Conservation (phyloP, 2,888 invertebrate species). For the Pollenia labialis region DNA sequence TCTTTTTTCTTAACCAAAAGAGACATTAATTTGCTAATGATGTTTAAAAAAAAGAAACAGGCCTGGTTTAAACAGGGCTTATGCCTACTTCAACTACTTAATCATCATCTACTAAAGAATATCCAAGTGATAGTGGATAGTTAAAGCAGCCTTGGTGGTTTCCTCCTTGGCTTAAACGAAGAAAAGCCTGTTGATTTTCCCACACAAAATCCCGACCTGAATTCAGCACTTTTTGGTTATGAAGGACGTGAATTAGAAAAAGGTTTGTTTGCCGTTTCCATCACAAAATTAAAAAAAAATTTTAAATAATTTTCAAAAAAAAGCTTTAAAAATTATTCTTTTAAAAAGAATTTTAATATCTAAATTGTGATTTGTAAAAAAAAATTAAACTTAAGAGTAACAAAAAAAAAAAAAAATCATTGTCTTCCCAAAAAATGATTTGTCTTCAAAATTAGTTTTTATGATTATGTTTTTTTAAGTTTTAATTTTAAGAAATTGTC, state of each 20-base stretch:
- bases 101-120: background rate
- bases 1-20: slow-evolving; percentile 1
- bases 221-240: slow-evolving; percentile 70
- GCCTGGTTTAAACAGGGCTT: background rate
- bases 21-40: slow-evolving; percentile 36
- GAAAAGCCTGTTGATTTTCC: slow-evolving; percentile 63
- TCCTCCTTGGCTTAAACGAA: slow-evolving; percentile 24
- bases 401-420: slow-evolving; percentile 31
- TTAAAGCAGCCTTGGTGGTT: slow-evolving; percentile 37
- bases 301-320: slow-evolving; percentile 35
- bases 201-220: slow-evolving; percentile 54
- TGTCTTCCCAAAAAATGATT: slow-evolving; percentile 66
- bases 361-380: slow-evolving; percentile 30
- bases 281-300: slow-evolving; percentile 3
- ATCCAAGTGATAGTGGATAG: background rate
- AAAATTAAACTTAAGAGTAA: slow-evolving; percentile 25
- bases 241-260: slow-evolving; percentile 9
- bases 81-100: slow-evolving; percentile 51
- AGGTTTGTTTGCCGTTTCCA: slow-evolving; percentile 40
- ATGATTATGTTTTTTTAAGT: slow-evolving; percentile 59
- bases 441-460: slow-evolving; percentile 58
- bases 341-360: slow-evolving; percentile 32
- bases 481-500: slow-evolving; percentile 76
- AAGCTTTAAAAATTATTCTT: slow-evolving; percentile 58
- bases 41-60: background rate